Percentiles rank a stretch among this genome's conserved stretches.
phyloP scores from a whole-genome alignment of 2,113 vertebrate genomes.

The Oenanthe melanoleuca region DNA sequence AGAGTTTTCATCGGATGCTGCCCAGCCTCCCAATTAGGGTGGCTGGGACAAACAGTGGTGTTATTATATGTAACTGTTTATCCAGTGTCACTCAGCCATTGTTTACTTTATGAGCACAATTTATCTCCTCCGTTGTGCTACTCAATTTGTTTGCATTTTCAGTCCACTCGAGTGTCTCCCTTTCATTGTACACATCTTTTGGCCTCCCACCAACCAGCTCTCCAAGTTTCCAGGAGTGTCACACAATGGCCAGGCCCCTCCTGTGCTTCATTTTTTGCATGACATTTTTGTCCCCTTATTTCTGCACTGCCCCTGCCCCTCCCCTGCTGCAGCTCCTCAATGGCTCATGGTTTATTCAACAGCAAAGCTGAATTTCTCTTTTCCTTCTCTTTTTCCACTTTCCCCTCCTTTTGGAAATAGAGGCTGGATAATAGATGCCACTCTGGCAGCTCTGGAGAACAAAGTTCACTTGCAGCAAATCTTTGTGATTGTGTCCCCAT shows the following conservation, averaged over 20 bases:
- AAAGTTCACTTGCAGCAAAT: not conserved
- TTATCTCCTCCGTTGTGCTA: conserved; percentile 27
- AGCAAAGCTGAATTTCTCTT: conserved; percentile 25
- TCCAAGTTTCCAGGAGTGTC: conserved; percentile 1
- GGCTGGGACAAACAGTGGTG: conserved; percentile 13
- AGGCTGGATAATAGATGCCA: not conserved
- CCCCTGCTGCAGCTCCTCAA: conserved; percentile 9
- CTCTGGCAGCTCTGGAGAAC: conserved; percentile 5
- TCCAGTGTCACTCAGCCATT: conserved; percentile 21
- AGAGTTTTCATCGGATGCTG: conserved; percentile 19
- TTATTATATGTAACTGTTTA: conserved; percentile 47
- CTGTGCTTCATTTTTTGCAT: not conserved
- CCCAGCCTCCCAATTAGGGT: conserved; percentile 64
- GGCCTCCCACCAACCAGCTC: conserved; percentile 41
- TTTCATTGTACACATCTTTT: not conserved
- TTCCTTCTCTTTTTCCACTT: not conserved
- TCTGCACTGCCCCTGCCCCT: not conserved
- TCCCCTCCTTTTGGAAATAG: not conserved
- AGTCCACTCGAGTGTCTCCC: not conserved
- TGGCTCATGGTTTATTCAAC: conserved; percentile 69
- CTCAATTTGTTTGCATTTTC: conserved; percentile 55
- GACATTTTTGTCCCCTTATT: not conserved
- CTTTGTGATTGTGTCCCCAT: fast-evolving
- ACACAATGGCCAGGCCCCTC: conserved; percentile 32
- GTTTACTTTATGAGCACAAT: conserved; percentile 42